A percentile compares a stretch with the other conserved stretches of the same genome.
These are phyloP conservation scores for Ophion obscuratus DNA, from an alignment of 2,888 invertebrate genomes.

Conservation along the genomic window DNA sequence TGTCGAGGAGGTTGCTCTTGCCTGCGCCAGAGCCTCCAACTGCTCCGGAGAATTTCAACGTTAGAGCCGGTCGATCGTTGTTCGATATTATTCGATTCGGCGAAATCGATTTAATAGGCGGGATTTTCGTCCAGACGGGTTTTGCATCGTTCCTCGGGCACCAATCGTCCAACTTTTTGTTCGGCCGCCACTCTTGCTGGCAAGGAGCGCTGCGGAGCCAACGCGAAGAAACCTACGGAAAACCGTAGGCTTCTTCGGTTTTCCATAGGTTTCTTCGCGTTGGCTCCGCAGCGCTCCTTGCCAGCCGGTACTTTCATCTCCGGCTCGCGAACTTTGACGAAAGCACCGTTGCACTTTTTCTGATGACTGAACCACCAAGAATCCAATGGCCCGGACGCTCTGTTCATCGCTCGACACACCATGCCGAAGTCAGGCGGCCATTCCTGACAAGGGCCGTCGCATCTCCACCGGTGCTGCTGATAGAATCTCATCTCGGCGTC, in stretches of 20 bases:
- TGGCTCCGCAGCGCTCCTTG: slow-evolving; percentile 63
- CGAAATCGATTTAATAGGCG: slow-evolving; percentile 11
- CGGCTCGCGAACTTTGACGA: slow-evolving; percentile 93
- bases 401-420: slow-evolving; percentile 94
- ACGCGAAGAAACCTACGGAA: too few relatives aligned
- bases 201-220: too few relatives aligned
- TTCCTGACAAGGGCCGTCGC: slow-evolving; percentile 93
- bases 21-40: slow-evolving; percentile 77
- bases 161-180: slow-evolving; percentile 67
- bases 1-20: too few relatives aligned
- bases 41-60: slow-evolving; percentile 69
- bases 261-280: slow-evolving; percentile 72
- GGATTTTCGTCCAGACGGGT: neutral
- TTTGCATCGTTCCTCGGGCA: slow-evolving; percentile 1
- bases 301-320: slow-evolving; percentile 81
- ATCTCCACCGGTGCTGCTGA: slow-evolving; percentile 98
- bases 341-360: slow-evolving; percentile 92
- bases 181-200: slow-evolving; percentile 33
- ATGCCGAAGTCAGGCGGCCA: slow-evolving; percentile 94
- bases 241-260: too few relatives aligned
- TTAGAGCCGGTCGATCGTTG: neutral
- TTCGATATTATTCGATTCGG: slow-evolving; percentile 1
- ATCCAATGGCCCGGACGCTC: slow-evolving; percentile 94
- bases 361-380: slow-evolving; percentile 94
- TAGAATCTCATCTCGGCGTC: slow-evolving; percentile 96